A percentile compares a stretch with the other conserved stretches of the same genome.
Conservation (phyloP, 37 sponge, comb jelly and placozoan genomes). For the Tethya wilhelma region DNA sequence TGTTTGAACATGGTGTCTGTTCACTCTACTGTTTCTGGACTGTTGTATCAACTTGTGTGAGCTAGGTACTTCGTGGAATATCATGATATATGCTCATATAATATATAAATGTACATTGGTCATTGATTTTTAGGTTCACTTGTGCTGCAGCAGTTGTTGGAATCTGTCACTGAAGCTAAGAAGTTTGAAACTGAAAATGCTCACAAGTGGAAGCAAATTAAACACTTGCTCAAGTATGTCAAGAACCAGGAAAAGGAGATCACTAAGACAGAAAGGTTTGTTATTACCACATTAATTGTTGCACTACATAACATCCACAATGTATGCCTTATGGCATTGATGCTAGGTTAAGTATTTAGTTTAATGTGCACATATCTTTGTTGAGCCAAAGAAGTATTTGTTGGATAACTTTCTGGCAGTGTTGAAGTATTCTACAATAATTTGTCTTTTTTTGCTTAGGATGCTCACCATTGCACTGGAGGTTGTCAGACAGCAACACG, state of each 20-base stretch:
- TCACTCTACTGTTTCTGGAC: too few relatives aligned
- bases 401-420: not conserved
- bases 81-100: too few relatives aligned
- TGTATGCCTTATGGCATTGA: not conserved
- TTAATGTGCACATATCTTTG: too few relatives aligned
- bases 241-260: constrained; percentile 69
- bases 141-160: constrained; percentile 43
- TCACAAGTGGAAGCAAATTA: constrained; percentile 71
- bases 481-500: constrained; percentile 52
- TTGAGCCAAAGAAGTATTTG: too few relatives aligned
- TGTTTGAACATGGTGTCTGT: not conserved
- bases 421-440: not conserved
- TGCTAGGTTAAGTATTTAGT: not conserved
- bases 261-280: constrained; percentile 60
- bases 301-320: not conserved
- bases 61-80: too few relatives aligned
- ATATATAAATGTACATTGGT: not conserved
- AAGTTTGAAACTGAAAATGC: constrained; percentile 60
- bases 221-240: constrained; percentile 70
- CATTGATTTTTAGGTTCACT: constrained; percentile 1
- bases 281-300: not conserved
- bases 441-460: constrained; percentile 10
- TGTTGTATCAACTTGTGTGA: too few relatives aligned
- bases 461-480: constrained; percentile 35
- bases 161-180: constrained; percentile 41